Base-by-base conservation (phyloP, 2,888 invertebrate species). In the Rhabditoides inermis region DNA sequence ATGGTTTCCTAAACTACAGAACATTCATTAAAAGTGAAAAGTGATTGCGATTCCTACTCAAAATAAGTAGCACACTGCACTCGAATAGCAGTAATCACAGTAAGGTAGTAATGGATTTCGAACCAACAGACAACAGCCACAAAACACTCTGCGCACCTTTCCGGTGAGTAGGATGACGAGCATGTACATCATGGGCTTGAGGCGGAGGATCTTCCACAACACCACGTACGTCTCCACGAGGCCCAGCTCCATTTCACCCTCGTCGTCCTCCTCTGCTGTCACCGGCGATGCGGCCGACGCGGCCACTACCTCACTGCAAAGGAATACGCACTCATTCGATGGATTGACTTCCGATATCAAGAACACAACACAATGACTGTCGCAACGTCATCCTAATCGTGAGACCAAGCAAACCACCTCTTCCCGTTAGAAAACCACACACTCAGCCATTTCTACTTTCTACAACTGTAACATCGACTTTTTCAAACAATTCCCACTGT, bases 81-180 rank as follows among this genome's bases (percentile, higher is more conserved):
- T n/a, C n/a, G 30, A 36, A 37, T 20, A 12, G n/a, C 39, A 32
- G n/a, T 32, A n/a, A 32, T 32, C n/a, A 12, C 35, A 1, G 35
- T 12, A 32, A 32, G n/a, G 12, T 12, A 32, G 35, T 32, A 10
- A 32, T 32, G n/a, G 10, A 12, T n/a, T 32, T 32, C 10, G 35
- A 32, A 12, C 1, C n/a, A n/a, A 32, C 35, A 32, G 10, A 12
- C 10, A n/a, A 32, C n/a, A 12, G 1, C n/a, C 35, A 32, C n/a
- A n/a, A 32, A 12, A n/a, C 35, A 32, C n/a, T 12, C 10, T 32
- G 35, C 10, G 35, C 5, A 90, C 90, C 84, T 94, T 94, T 40
- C 86, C 85, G 5, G 94, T 95, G 49, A 95, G 83, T 40, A 92
- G 79, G 55, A 94, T 85, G 0, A 85, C 72, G 6, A 88, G 84